phyloP scores from a whole-genome alignment of 2,113 vertebrate species.

The Mustelus asterias region DNA sequence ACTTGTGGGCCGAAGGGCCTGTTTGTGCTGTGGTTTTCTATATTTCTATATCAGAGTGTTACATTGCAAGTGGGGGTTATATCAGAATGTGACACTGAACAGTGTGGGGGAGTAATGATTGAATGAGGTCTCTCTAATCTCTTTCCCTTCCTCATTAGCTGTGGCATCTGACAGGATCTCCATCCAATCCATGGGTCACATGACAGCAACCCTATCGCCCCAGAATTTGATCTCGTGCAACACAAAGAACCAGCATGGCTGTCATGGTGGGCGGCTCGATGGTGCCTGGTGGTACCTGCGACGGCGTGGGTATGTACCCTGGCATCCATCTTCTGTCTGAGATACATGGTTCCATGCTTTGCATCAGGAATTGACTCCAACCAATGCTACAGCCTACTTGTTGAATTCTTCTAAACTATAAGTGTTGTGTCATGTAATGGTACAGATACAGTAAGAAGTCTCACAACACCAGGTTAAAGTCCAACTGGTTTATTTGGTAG shows the following conservation, averaged over 20 bases:
- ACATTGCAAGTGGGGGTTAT: not conserved
- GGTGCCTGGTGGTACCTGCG: constrained; percentile 94
- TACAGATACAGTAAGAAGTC: too few relatives aligned
- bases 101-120: not conserved
- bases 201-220: constrained; percentile 83
- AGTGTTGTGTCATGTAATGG: not conserved
- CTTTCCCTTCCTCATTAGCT: constrained; percentile 52
- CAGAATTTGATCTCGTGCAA: constrained; percentile 93
- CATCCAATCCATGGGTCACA: constrained; percentile 98
- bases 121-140: not conserved
- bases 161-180: constrained; percentile 92
- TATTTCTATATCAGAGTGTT: not conserved
- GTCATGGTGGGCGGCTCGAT: constrained; percentile 75
- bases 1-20: too few relatives aligned
- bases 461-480: too few relatives aligned
- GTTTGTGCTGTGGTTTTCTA: too few relatives aligned
- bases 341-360: not conserved
- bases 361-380: not conserved
- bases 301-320: constrained; percentile 67
- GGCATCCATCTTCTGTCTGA: not conserved
- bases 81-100: not conserved
- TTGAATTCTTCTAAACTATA: not conserved
- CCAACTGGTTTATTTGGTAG: too few relatives aligned
- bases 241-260: constrained; percentile 82
- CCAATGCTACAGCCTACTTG: not conserved